Base-by-base conservation (phyloP, 2,888 invertebrate genomes). In the Xylophagus ater region DNA sequence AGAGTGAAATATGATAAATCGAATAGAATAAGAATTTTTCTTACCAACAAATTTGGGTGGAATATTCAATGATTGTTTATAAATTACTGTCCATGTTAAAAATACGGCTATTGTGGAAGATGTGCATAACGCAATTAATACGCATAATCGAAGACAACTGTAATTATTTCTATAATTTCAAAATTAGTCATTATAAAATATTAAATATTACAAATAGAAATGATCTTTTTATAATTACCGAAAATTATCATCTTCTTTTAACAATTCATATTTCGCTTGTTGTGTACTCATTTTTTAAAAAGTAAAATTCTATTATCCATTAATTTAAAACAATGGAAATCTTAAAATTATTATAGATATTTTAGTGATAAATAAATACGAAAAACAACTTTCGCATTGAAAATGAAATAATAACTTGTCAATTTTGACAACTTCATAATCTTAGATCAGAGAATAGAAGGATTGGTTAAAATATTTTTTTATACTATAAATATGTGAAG, bases 61-160 rank as follows among this genome's bases (percentile, higher is more conserved):
- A 47, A 53, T 51, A 38, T 51, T 49, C 28, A 54, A 35, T 3
- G 51, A 49, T 30, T 51, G 45, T 24, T 40, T 48, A 41, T 55
- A 56, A 36, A 55, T 52, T 2, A 51, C 47, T 36, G 50, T 53
- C 56, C 55, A 56, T 31, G 50, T 49, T 9, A 49, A 37, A 47
- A 53, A 57, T 3, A 57, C 57, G 20, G 53, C 50, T 9, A 52
- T 47, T 4, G 54, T 52, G 19, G 54, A 44, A n/a, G 44, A 29
- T 13, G 43, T 31, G 34, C 49, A 50, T 26, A 50, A 41, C 21
- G 37, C 32, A 10, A 45, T 19, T 12, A 50, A 31, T 25, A 46
- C 33, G 28, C 44, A 46, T 34, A 48, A 24, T 19, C 47, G 45
- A 6, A 47, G 30, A 29, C 44, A 47, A 12, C 41, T 43, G 36